Conservation (phyloP, 2,888 invertebrate species). For the Dynastes tityus region DNA sequence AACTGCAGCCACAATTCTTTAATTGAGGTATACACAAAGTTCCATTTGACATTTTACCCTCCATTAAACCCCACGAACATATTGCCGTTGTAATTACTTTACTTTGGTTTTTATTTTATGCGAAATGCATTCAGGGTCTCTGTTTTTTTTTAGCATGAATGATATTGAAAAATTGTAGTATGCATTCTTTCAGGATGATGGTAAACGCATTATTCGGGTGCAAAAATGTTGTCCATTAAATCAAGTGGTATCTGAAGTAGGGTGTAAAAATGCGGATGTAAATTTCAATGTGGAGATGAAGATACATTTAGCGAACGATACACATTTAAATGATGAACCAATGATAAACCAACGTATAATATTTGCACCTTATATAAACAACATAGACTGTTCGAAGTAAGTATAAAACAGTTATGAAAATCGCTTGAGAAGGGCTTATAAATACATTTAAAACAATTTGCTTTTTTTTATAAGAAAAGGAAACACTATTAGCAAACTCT, state of each 20-base stretch:
- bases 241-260: conserved; percentile 48
- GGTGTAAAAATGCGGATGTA: conserved; percentile 51
- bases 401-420: conserved; percentile 28
- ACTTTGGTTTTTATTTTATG: too few species aligned
- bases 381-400: conserved; percentile 52
- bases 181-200: conserved; percentile 53
- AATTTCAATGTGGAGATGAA: conserved; percentile 53
- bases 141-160: too few species aligned
- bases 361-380: conserved; percentile 55
- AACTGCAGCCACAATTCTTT: too few species aligned
- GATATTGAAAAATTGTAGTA: not conserved
- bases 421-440: too few species aligned
- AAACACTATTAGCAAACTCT: too few species aligned
- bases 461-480: too few species aligned
- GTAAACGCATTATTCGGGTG: conserved; percentile 56
- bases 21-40: too few species aligned
- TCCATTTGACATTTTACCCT: too few species aligned
- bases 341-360: conserved; percentile 51
- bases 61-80: too few species aligned
- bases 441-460: too few species aligned
- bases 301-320: conserved; percentile 57
- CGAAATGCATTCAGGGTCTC: too few species aligned
- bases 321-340: conserved; percentile 58
- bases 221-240: conserved; percentile 60
- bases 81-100: too few species aligned